Percentiles rank a stretch among this genome's conserved stretches.
phyloP scores from a whole-genome alignment of 2,113 vertebrate species.

The Turnix velox region DNA sequence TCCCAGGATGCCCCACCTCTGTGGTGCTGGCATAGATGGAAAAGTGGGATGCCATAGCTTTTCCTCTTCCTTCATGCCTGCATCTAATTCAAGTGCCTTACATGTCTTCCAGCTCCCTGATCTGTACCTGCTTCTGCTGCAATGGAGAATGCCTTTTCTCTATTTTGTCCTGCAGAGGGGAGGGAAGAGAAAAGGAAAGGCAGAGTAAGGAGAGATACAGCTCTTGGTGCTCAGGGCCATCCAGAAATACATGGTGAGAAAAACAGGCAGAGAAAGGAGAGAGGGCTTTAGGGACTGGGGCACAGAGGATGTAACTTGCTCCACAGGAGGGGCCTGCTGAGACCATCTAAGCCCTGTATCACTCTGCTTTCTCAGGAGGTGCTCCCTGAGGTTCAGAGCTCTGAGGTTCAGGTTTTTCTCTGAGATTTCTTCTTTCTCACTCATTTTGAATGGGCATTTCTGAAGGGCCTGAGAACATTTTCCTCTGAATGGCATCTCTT shows the following conservation, averaged over 20 bases:
- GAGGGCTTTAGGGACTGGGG: neutral
- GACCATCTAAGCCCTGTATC: neutral
- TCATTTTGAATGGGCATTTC: neutral
- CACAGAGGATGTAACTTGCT: neutral
- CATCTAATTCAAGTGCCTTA: neutral
- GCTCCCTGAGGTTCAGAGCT: neutral
- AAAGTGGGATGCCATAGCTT: neutral
- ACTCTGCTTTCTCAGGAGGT: neutral
- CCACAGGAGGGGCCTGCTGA: neutral
- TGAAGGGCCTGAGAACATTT: neutral
- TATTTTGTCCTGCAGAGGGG: neutral
- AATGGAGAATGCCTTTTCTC: neutral
- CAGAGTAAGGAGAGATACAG: neutral
- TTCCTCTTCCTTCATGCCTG: neutral
- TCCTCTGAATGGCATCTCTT: neutral
- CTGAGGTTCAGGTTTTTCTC: neutral
- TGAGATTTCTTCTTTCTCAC: neutral
- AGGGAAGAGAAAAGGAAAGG: neutral
- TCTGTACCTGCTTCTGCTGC: neutral
- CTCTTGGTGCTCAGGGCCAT: neutral
- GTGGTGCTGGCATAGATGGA: accelerated
- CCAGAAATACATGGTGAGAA: neutral
- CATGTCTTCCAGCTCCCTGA: neutral
- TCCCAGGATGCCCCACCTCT: constrained; percentile 2
- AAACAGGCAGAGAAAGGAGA: neutral